These are phyloP conservation scores for Peromyscus maniculatus DNA, from an alignment of 2,113 vertebrate genomes.

Conservation along the genomic window DNA sequence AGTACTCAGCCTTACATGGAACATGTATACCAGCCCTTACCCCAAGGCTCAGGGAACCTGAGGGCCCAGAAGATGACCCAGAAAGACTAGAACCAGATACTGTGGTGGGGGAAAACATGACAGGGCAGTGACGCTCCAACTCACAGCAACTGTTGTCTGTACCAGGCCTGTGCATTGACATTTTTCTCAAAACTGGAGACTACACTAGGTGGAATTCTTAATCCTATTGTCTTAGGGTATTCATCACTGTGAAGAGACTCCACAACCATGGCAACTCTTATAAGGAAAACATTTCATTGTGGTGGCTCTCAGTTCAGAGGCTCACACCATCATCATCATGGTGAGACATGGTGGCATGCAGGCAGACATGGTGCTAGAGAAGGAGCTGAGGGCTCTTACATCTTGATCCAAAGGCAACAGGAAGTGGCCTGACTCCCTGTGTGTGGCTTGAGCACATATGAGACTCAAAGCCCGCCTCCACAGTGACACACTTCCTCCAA, in stretches of 20 bases:
- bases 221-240: neutral
- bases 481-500: neutral
- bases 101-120: neutral
- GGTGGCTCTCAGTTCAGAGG: neutral
- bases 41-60: neutral
- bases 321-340: neutral
- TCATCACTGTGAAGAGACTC: neutral
- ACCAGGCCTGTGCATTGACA: neutral
- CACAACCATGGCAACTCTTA: neutral
- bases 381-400: neutral
- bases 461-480: neutral
- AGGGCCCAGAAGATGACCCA: neutral
- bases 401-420: neutral
- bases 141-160: neutral
- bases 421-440: neutral
- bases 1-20: neutral
- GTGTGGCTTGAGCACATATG: neutral
- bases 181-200: neutral
- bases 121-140: neutral
- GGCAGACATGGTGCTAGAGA: neutral
- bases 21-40: too few relatives aligned
- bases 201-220: neutral
- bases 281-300: neutral
- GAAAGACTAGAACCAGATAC: neutral
- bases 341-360: neutral